Conservation (phyloP, 2,888 invertebrate species). For the Tricholauxania praeusta region DNA sequence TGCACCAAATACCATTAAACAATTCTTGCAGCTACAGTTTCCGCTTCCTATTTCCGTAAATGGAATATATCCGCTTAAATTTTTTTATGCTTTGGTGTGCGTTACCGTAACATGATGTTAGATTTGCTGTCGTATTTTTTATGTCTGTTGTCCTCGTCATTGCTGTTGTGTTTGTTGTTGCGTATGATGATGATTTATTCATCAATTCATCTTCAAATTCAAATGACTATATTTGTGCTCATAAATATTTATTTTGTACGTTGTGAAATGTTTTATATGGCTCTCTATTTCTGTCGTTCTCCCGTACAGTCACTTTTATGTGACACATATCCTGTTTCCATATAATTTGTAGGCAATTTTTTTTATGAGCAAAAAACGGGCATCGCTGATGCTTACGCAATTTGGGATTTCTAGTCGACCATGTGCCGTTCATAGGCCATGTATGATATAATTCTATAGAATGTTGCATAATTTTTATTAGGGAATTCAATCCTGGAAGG, state of each 20-base stretch:
- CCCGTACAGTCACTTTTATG: no score
- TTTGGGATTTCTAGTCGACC: no score
- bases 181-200: conserved; percentile 25
- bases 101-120: neutral
- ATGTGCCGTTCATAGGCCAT: no score
- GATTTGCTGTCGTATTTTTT: neutral
- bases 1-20: neutral
- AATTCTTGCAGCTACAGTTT: conserved; percentile 11
- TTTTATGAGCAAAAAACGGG: no score
- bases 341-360: no score
- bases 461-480: no score
- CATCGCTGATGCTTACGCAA: no score
- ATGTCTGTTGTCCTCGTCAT: neutral
- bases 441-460: no score
- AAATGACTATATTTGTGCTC: conserved; percentile 19
- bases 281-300: no score
- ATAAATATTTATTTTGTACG: conserved; percentile 21
- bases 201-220: conserved; percentile 28
- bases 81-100: neutral
- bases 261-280: no score
- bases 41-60: conserved; percentile 20
- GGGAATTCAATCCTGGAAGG: no score
- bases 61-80: neutral
- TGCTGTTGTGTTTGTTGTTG: neutral
- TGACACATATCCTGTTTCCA: no score